Evolutionary conservation across 1,140 invertebrate genomes (phyloP), one percentile per base, ranked within the genome.

Genomic region (Vollenhovia emeryi): DNA sequence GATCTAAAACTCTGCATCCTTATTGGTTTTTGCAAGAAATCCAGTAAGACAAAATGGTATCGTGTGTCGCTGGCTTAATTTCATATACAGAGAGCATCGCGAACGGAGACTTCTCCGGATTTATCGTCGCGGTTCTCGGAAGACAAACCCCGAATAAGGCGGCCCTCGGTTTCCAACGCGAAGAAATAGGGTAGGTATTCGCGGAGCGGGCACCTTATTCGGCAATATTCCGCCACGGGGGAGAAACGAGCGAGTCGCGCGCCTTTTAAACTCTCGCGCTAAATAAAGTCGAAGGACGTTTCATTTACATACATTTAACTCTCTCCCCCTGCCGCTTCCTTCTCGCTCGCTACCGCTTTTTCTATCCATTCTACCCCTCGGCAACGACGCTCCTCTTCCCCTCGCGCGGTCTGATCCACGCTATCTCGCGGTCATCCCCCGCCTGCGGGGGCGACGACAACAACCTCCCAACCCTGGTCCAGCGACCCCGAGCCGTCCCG

Each of bases 231-330:
- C 82, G 24, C 40, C 45, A n/a, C n/a, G 52, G 30, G 33, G 21
- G 33, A 48, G 50, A 30, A 48, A 66, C 33, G 69, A 71, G 60
- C 84, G 15, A 86, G 87, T 85, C 66, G 88, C 84, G 76, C 82
- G 68, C 66, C 52, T 68, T 89, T 91, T 87, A 91, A 91, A 91
- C 84, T 91, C 88, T 83, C 82, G 86, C 80, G 82, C 86, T 91
- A 91, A 91, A 91, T 91, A 91, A 91, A 91, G 90, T 91, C 90
- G 86, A 71, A 78, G 86, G 85, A 91, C 90, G 83, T 91, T 91
- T 91, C 91, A 91, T 91, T 91, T 91, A 87, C 90, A 91, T 91
- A 91, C 85, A 91, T 89, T 91, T 90, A 83, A 82, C 86, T 75
- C 24, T 62, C n/a, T 74, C 24, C 69, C 36, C 45, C 55, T 27